Percentiles rank a stretch among this genome's conserved stretches.
These are phyloP conservation scores for Eupithecia dodoneata DNA, from an alignment of 2,888 invertebrate species.

Conservation along the genomic window DNA sequence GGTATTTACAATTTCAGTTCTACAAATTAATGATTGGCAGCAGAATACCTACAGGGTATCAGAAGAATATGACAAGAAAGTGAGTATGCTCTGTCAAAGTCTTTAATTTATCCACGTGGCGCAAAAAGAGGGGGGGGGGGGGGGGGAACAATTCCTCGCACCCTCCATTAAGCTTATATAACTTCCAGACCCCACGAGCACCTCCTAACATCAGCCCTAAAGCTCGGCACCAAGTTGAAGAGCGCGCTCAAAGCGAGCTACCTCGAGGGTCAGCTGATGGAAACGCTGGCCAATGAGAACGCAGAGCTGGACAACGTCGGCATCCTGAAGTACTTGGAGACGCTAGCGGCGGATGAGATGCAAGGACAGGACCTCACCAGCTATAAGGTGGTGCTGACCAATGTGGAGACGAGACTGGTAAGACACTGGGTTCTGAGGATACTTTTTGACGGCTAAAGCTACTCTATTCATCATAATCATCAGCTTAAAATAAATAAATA, in stretches of 20 bases:
- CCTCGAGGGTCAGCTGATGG: constrained; percentile 79
- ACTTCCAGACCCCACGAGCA: constrained; percentile 68
- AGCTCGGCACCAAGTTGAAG: constrained; percentile 85
- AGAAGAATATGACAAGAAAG: constrained; percentile 83
- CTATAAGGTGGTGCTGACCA: constrained; percentile 75
- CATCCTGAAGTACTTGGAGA: constrained; percentile 71
- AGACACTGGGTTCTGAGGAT: constrained; percentile 40
- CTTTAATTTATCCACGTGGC: neutral
- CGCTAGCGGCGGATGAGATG: constrained; percentile 71
- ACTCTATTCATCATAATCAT: too few relatives aligned
- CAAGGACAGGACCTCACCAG: constrained; percentile 69
- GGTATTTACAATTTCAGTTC: constrained; percentile 80
- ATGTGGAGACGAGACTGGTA: constrained; percentile 73
- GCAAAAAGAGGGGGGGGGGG: neutral
- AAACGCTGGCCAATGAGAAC: constrained; percentile 59
- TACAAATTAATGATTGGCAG: constrained; percentile 88
- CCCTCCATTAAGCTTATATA: too few relatives aligned
- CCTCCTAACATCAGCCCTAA: constrained; percentile 63
- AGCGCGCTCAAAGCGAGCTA: constrained; percentile 84
- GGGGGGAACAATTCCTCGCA: too few relatives aligned
- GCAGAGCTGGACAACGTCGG: constrained; percentile 68
- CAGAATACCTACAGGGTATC: constrained; percentile 82
- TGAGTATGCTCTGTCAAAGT: constrained; percentile 60
- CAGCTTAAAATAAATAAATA: too few relatives aligned
- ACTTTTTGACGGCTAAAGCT: too few relatives aligned